Evolutionary conservation across 2,888 invertebrate species (phyloP).

Genomic region (Orthosia gracilis): DNA sequence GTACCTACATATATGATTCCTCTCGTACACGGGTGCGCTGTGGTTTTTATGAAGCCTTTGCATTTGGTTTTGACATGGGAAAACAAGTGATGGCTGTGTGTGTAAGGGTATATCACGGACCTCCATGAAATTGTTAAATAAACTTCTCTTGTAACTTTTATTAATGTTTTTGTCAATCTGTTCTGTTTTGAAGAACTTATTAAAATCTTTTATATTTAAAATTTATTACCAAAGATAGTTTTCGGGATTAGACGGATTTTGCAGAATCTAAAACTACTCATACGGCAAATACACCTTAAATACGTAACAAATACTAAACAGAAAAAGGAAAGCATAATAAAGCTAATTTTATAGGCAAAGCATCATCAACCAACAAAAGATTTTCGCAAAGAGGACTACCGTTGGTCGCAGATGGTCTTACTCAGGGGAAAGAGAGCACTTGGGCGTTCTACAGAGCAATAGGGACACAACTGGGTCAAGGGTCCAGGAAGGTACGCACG

Average conservation of each 20-base stretch:
- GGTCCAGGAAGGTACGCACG: conserved; percentile 39
- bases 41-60: conserved; percentile 10
- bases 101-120: not conserved
- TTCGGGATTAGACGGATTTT: not conserved
- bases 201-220: no score
- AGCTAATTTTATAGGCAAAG: not conserved
- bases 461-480: conserved; percentile 59
- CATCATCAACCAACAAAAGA: not conserved
- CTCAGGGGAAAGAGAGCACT: conserved; percentile 32
- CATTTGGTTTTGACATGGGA: conserved; percentile 1
- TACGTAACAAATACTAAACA: no score
- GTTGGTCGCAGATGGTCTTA: conserved; percentile 35
- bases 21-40: not conserved
- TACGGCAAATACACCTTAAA: not conserved
- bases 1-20: conserved; percentile 5
- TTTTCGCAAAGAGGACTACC: conserved; percentile 12
- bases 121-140: not conserved
- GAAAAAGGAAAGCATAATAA: no score
- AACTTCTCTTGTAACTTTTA: no score
- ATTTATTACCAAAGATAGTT: not conserved
- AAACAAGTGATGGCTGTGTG: conserved; percentile 5
- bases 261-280: not conserved
- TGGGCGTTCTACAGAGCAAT: conserved; percentile 27
- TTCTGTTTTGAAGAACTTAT: no score
- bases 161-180: no score